Conservation (phyloP, 2,888 invertebrate genomes). For the Brassicogethes aeneus region DNA sequence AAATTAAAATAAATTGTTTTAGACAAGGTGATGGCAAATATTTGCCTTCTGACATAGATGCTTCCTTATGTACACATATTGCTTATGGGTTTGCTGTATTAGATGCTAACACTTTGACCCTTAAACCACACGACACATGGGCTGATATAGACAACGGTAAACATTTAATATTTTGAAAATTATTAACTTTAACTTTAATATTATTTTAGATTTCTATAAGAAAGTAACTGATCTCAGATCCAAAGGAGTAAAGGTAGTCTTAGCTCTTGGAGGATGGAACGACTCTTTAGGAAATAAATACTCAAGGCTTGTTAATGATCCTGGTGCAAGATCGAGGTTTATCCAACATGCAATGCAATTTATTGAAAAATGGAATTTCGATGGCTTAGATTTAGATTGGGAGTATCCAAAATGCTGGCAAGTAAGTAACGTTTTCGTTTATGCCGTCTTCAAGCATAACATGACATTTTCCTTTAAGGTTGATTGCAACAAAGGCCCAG, state of each 20-base stretch:
- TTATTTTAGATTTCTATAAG: constrained; percentile 56
- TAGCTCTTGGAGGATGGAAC: constrained; percentile 78
- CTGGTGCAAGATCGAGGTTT: constrained; percentile 52
- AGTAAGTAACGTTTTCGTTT: too few species aligned
- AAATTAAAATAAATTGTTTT: constrained; percentile 29
- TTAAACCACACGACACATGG: constrained; percentile 70
- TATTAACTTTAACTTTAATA: constrained; percentile 5
- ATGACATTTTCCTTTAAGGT: too few species aligned
- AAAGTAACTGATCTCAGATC: constrained; percentile 58
- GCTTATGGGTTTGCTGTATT: constrained; percentile 80
- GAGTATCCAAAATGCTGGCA: constrained; percentile 80
- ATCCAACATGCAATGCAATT: constrained; percentile 55
- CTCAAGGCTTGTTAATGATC: constrained; percentile 54
- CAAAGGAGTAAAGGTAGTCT: constrained; percentile 61
- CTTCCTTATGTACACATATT: constrained; percentile 75
- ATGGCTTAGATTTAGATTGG: constrained; percentile 80
- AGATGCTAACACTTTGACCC: constrained; percentile 52
- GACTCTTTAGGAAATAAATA: constrained; percentile 70
- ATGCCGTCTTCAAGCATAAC: too few species aligned
- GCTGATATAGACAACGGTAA: constrained; percentile 68
- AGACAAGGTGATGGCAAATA: constrained; percentile 67
- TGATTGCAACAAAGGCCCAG: constrained; percentile 52
- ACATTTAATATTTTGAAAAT: constrained; percentile 8
- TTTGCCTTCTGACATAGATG: constrained; percentile 66
- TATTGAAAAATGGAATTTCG: constrained; percentile 64